Percentiles rank a stretch among this genome's conserved stretches.
phyloP scores from a whole-genome alignment of 2,888 invertebrate genomes.

The Brachyptera risi region DNA sequence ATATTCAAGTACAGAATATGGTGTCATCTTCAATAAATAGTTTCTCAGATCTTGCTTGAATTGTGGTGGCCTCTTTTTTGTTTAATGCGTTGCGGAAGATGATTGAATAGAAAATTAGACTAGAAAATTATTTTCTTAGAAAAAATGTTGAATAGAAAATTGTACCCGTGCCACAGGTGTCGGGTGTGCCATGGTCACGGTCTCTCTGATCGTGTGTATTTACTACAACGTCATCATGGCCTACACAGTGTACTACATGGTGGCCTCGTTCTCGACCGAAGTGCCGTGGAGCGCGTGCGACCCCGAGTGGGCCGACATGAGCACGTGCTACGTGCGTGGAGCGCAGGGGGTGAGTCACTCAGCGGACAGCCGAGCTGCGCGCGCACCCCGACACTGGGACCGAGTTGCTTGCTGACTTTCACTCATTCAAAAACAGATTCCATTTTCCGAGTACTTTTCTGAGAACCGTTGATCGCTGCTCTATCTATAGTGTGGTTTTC shows the following conservation, averaged over 20 bases:
- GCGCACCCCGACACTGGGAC: not conserved
- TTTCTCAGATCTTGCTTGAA: no score
- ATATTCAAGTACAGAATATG: no score
- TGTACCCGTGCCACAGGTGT: no score
- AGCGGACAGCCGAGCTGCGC: not conserved
- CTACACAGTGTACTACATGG: conserved; percentile 72
- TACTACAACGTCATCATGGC: conserved; percentile 79
- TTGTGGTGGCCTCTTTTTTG: no score
- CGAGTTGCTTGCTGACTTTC: not conserved
- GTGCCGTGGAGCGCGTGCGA: conserved; percentile 68
- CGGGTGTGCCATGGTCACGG: conserved; percentile 62
- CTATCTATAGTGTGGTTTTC: no score
- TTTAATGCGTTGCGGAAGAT: no score
- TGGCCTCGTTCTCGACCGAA: conserved; percentile 59
- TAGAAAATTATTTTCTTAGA: no score
- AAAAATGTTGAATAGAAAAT: no score
- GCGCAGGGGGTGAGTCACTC: conserved; percentile 25
- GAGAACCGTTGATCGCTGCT: no score
- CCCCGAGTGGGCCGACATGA: conserved; percentile 41
- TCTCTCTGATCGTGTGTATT: conserved; percentile 62
- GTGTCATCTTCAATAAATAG: no score
- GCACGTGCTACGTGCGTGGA: conserved; percentile 40
- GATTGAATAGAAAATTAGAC: no score
- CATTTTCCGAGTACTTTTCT: not conserved
- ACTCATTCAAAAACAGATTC: no score